These are phyloP conservation scores for Clinocottus analis DNA, from an alignment of 2,113 vertebrate genomes.

Conservation along the genomic window DNA sequence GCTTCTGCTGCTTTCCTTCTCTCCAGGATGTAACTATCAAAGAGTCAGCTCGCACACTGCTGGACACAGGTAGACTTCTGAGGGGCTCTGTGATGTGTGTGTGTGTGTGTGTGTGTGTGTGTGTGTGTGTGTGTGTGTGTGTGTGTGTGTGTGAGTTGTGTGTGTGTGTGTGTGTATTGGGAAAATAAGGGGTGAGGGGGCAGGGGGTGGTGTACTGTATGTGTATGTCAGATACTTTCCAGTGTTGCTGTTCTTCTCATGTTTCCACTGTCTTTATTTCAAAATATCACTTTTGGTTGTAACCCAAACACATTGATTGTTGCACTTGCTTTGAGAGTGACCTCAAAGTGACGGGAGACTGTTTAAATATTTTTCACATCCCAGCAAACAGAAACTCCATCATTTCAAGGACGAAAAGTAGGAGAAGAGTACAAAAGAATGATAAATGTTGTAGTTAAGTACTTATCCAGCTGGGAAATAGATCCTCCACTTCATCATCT, in stretches of 20 bases:
- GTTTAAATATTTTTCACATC: neutral
- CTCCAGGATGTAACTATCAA: slow-evolving; percentile 66
- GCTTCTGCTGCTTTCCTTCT: slow-evolving; percentile 43
- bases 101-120: neutral
- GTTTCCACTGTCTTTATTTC: neutral
- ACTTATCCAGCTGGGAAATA: slow-evolving; percentile 7
- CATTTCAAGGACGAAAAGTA: neutral
- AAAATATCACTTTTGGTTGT: neutral
- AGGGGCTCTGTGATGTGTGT: neutral
- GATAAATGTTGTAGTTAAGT: slow-evolving; percentile 11
- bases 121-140: neutral
- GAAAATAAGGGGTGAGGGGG: neutral
- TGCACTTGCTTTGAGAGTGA: neutral
- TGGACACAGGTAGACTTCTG: slow-evolving; percentile 46
- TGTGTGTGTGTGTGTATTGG: neutral
- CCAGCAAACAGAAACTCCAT: neutral
- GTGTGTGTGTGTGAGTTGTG: neutral
- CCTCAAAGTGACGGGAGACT: neutral
- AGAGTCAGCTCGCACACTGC: slow-evolving; percentile 45
- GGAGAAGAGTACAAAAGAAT: neutral
- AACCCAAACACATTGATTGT: neutral
- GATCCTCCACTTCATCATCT: neutral
- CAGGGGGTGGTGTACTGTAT: neutral
- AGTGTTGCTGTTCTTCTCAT: neutral
- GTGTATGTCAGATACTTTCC: neutral